Base-by-base conservation (phyloP, 1,140 invertebrate genomes). In the Pachyrhynchus sulphureomaculatus region DNA sequence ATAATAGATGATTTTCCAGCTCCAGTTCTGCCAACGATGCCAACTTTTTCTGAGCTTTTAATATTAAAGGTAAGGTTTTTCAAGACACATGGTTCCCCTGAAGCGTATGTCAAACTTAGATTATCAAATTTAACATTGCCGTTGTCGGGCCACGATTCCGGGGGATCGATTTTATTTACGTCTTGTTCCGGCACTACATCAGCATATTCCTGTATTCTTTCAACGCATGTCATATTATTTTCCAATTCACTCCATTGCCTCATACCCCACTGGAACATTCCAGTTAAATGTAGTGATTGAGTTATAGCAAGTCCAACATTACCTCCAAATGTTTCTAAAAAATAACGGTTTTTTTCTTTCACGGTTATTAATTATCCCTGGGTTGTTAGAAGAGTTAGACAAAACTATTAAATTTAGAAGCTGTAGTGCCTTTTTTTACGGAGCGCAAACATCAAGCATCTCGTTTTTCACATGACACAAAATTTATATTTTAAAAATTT, bases 191-290 rank as follows among this genome's bases (percentile, higher is more conserved):
- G 82, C 57, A 84, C 81, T 29, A 29, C 26, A 29, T 29, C 26
- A 29, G 26, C 26, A 29, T 29, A 29, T 6, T 29, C 26, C 5
- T 29, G 8, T 29, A 29, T 29, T 29, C 26, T 29, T 29, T 29
- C 26, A 6, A 29, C 26, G 26, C 26, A 29, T 29, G 26, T 29
- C 26, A 29, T 29, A 2, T 6, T 29, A 29, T 29, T 29, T 29
- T 29, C 26, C 21, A 90, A 76, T 70, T 91, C 88, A 0, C 92
- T 89, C n/a, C 88, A 91, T 68, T 95, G 92, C 47, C 92, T 76
- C 77, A 94, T 87, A 3, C 88, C 90, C 86, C 88, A 93, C 71
- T 93, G 91, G 51, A 92, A 87, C 79, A 89, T 86, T 2, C 88
- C 87, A 17, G 87, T 86, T 41, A 94, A 74, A 0, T 83, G 80